A percentile compares a stretch with the other conserved stretches of the same genome.
These are phyloP conservation scores for Phymanthus crucifer DNA, from an alignment of 92 coral and sea anemone species.

Conservation along the genomic window DNA sequence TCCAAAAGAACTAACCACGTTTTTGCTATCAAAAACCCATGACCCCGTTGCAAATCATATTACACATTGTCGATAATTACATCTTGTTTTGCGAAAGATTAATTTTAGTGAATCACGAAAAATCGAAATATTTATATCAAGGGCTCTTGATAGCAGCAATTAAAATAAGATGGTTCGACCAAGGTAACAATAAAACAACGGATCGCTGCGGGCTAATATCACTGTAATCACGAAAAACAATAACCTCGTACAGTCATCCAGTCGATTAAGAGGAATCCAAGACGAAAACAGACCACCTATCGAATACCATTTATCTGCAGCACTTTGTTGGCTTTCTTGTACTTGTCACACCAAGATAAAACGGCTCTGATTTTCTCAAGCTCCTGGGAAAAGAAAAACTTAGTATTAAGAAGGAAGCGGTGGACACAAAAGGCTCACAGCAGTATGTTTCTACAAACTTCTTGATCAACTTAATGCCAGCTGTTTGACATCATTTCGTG, in stretches of 20 bases:
- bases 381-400: not conserved
- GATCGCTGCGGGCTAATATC: constrained; percentile 19
- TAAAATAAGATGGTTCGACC: not conserved
- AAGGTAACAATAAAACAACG: constrained; percentile 19
- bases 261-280: constrained; percentile 7
- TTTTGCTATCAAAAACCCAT: not conserved
- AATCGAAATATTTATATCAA: not conserved
- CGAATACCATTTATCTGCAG: not conserved
- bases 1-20: not conserved
- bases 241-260: not conserved
- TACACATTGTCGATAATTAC: not conserved
- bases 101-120: constrained; percentile 18
- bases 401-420: not conserved
- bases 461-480: constrained; percentile 4
- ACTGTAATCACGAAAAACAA: constrained; percentile 12
- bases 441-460: not conserved
- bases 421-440: not conserved
- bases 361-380: not conserved
- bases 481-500: constrained; percentile 23
- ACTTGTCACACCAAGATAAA: not conserved
- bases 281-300: not conserved
- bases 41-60: not conserved
- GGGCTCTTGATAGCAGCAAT: not conserved
- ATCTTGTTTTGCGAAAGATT: not conserved
- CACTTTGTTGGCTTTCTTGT: constrained; percentile 3